These are phyloP conservation scores for Halcyon senegalensis DNA, from an alignment of 2,113 vertebrate genomes.

Conservation along the genomic window DNA sequence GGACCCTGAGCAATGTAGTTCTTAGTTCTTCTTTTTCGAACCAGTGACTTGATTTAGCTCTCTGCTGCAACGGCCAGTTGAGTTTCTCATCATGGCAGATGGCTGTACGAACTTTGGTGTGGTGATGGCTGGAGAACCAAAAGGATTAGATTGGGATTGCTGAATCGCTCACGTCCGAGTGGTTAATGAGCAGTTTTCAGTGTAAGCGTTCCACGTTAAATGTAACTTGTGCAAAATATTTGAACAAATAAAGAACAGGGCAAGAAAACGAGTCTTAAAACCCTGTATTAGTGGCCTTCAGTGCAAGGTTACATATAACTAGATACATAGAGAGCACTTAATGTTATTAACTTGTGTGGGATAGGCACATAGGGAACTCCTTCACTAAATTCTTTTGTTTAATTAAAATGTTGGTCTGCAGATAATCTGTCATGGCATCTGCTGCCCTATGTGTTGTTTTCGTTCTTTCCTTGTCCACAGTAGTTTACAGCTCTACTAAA, in stretches of 20 bases:
- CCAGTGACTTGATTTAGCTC: rapidly evolving
- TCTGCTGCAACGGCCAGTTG: background rate
- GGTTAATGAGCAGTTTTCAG: background rate
- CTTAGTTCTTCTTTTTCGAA: background rate
- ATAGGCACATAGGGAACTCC: background rate
- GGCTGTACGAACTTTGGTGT: background rate
- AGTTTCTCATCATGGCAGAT: rapidly evolving
- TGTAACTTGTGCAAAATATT: background rate
- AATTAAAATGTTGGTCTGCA: background rate
- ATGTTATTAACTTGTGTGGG: background rate
- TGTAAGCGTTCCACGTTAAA: background rate
- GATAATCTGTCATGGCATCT: background rate
- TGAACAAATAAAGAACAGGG: background rate
- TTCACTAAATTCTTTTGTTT: background rate
- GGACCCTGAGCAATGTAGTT: background rate
- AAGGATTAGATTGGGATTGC: rapidly evolving
- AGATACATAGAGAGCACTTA: background rate
- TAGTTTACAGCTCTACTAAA: background rate
- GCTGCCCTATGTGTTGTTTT: background rate
- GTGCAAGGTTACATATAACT: rapidly evolving
- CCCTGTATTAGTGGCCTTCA: rapidly evolving
- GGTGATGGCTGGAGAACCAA: rapidly evolving
- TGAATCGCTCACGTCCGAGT: rapidly evolving
- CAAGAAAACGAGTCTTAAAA: background rate
- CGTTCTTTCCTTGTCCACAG: background rate